Conservation (phyloP, 2,888 invertebrate genomes). For the Oxyteleia sp. region DNA sequence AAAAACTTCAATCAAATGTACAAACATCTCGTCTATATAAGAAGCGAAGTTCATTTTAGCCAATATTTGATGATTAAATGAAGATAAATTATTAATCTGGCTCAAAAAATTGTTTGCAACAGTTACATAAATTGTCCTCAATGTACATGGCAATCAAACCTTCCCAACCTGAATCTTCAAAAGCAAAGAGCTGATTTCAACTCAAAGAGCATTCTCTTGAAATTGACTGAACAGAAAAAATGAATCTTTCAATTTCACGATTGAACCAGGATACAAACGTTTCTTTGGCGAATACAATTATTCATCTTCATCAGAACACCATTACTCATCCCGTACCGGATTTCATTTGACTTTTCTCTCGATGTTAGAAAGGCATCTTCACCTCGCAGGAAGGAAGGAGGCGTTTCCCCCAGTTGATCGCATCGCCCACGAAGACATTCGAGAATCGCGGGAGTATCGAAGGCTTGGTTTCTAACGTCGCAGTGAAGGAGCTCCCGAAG, state of each 20-base stretch:
- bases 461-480: slow-evolving; percentile 38
- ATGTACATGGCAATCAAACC: no score
- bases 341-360: slow-evolving; percentile 34
- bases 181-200: no score
- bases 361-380: slow-evolving; percentile 32
- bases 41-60: no score
- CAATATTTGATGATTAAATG: no score
- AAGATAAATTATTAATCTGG: no score
- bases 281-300: neutral
- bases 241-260: neutral
- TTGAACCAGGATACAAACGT: neutral
- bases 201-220: no score
- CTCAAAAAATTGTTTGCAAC: no score
- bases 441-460: slow-evolving; percentile 30
- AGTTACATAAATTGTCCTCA: no score
- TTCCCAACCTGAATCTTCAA: no score
- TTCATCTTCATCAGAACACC: neutral
- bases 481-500: slow-evolving; percentile 3
- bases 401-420: slow-evolving; percentile 21
- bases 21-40: no score
- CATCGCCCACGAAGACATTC: slow-evolving; percentile 47
- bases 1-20: no score
- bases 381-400: slow-evolving; percentile 27
- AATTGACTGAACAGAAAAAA: neutral
- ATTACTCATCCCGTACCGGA: slow-evolving; percentile 32